Base-by-base conservation (phyloP, 2,797 vertebrate genomes). In the Gymnopithys bicolor region DNA sequence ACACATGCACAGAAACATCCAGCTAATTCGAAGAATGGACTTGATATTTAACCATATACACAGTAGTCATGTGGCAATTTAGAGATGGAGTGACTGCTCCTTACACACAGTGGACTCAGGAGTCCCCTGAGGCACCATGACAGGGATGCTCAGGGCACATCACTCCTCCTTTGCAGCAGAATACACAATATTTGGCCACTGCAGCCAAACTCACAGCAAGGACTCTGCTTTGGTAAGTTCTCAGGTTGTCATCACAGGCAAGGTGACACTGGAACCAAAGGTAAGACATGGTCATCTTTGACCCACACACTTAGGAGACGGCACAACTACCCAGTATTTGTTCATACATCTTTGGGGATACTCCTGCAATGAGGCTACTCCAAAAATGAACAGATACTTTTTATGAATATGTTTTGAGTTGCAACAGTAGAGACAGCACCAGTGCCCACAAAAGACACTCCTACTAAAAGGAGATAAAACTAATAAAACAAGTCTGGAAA, bases 21-120 rank as follows among this genome's bases (percentile, higher is more conserved):
- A 68, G 30, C n/a, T 37, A 60, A 43, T 51, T 79, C 55, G 25
- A 84, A 52, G 33, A 74, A n/a, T 5, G 21, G 52, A 37, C 23
- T 33, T 67, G 35, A 15, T 63, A 63, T 67, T 55, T 78, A 78
- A 66, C 11, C 41, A 11, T 2, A 24, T 2, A 33, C 1, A 8
- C 2, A 64, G 25, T 2, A 87, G 43, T 9, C 27, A 21, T 21
- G 21, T 10, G 9, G 23, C 46, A 23, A 89, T 9, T 21, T 9
- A 41, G 39, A 39, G 43, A 6, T 25, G 48, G 14, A 62, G 41
- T 5, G 9, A 32, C 46, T 25, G n/a, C 5, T 51, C 35, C 35
- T 33, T 28, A 48, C 0, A 2, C 41, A 39, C 5, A 11, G 46
- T 4, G 4, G 35, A 25, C 23, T 51, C 24, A 6, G 0, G 0